Conservation (phyloP, 1,140 invertebrate genomes). For the Heterodera schachtii region DNA sequence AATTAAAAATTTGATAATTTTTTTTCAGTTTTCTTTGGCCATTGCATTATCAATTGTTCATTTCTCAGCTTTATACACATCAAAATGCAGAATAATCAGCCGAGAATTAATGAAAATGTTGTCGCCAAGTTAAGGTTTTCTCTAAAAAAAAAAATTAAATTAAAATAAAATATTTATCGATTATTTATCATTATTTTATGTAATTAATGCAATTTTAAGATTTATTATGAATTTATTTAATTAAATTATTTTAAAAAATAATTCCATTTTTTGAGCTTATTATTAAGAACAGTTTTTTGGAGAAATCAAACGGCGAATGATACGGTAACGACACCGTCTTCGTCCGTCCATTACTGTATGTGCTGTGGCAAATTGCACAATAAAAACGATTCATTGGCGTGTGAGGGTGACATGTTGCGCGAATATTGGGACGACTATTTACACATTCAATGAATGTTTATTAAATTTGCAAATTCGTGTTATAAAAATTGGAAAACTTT, state of each 20-base stretch:
- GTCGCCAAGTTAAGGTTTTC: not conserved
- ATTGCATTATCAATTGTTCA: not conserved
- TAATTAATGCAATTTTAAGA: too few species aligned
- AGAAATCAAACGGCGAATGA: not conserved
- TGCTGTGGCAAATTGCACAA: slow-evolving; percentile 1
- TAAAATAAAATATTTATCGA: too few species aligned
- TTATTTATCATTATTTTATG: too few species aligned
- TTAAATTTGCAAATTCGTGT: not conserved
- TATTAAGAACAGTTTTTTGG: slow-evolving; percentile 12
- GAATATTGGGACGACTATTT: slow-evolving; percentile 28
- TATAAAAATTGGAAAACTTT: not conserved
- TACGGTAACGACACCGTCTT: not conserved
- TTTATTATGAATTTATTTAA: too few species aligned
- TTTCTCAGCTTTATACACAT: not conserved
- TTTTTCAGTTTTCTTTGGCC: not conserved
- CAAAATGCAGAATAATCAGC: not conserved
- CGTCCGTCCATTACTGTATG: not conserved
- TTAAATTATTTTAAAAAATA: too few species aligned
- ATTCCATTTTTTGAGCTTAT: not conserved
- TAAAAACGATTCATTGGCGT: not conserved
- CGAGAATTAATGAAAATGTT: not conserved
- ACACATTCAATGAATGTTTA: slow-evolving; percentile 10
- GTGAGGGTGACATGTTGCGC: not conserved
- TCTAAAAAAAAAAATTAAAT: too few species aligned
- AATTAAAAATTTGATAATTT: not conserved